These are phyloP conservation scores for Fragum sueziense DNA, from an alignment of 2,888 invertebrate genomes.

Conservation along the genomic window DNA sequence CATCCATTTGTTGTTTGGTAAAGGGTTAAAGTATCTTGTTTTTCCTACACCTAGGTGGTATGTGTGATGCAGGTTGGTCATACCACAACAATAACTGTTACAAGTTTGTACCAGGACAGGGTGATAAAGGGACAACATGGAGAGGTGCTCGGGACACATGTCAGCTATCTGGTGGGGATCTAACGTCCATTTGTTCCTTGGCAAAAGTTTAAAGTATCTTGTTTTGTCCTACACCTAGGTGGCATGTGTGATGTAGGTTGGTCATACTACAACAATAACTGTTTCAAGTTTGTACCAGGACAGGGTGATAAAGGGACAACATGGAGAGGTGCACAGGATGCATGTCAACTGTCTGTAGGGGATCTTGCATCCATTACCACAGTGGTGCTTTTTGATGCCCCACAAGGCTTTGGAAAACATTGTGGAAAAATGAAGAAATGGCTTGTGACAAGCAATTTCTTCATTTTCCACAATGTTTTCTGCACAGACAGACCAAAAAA, in stretches of 20 bases:
- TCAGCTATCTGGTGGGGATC: constrained; percentile 59
- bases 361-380: constrained; percentile 66
- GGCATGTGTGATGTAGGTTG: constrained; percentile 27
- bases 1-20: constrained; percentile 57
- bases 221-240: no score
- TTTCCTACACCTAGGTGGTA: no score
- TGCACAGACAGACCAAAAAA: no score
- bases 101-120: constrained; percentile 47
- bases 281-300: constrained; percentile 58
- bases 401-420: no score
- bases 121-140: constrained; percentile 63
- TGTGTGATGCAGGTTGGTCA: constrained; percentile 38
- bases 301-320: constrained; percentile 57
- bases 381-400: no score
- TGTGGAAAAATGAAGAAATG: no score
- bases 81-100: constrained; percentile 61
- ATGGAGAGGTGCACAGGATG: constrained; percentile 62
- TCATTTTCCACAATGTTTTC: no score
- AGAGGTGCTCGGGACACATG: constrained; percentile 62
- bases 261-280: constrained; percentile 54
- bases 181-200: constrained; percentile 62
- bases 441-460: no score
- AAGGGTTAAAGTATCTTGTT: no score
- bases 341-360: constrained; percentile 60
- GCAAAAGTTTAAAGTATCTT: no score